These are phyloP conservation scores for Passer montanus DNA, from an alignment of 2,113 vertebrate species.

Conservation along the genomic window DNA sequence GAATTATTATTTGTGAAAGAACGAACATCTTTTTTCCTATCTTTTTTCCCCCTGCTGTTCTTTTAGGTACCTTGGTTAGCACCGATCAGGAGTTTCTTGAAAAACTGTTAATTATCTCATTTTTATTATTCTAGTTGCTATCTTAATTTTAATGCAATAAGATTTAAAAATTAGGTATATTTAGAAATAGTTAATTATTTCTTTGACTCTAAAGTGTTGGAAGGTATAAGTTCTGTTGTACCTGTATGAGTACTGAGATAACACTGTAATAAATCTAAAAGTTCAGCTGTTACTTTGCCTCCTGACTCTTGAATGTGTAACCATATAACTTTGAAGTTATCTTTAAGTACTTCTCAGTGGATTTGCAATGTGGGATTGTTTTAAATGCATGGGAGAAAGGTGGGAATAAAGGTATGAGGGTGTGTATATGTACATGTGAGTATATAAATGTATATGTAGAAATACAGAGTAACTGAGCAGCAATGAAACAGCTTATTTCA, in stretches of 20 bases:
- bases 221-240: neutral
- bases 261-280: neutral
- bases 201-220: neutral
- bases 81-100: neutral
- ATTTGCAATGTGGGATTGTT: neutral
- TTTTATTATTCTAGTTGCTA: neutral
- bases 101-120: neutral
- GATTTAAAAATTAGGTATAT: neutral
- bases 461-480: neutral
- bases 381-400: neutral
- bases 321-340: neutral
- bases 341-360: neutral
- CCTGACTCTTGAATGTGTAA: neutral
- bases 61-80: neutral
- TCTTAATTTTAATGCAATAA: neutral
- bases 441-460: too few relatives aligned
- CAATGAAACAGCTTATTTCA: neutral
- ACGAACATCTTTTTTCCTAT: neutral
- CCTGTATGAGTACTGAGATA: neutral
- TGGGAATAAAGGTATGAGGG: neutral
- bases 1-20: neutral
- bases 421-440: fast-evolving
- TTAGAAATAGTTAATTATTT: neutral
- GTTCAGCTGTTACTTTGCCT: neutral
- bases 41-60: neutral